These are phyloP conservation scores for Eilema sororculum DNA, from an alignment of 2,888 invertebrate genomes.

Conservation along the genomic window DNA sequence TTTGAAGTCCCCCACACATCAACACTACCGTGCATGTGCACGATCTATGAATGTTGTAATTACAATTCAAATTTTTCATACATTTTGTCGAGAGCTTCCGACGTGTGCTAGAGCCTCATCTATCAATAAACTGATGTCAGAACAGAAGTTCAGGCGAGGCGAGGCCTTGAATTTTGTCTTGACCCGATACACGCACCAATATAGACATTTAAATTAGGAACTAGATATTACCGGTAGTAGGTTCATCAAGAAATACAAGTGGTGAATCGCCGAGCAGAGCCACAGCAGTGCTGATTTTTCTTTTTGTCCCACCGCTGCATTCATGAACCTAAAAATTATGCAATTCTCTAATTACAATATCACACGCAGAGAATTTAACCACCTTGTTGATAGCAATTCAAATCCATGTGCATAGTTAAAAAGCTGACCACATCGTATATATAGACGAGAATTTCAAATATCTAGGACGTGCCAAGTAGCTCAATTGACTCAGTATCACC, in stretches of 20 bases:
- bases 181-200: not conserved
- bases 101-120: too few species aligned
- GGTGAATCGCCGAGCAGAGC: conserved; percentile 90
- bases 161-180: too few species aligned
- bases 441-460: not conserved
- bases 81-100: too few species aligned
- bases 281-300: conserved; percentile 91
- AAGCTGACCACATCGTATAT: not conserved
- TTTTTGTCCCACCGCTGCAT: conserved; percentile 92
- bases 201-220: not conserved
- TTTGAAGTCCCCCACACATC: too few species aligned
- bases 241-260: conserved; percentile 90
- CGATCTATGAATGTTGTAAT: too few species aligned
- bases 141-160: too few species aligned
- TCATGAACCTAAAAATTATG: conserved; percentile 73
- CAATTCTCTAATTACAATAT: not conserved
- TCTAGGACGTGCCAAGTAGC: not conserved
- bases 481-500: not conserved
- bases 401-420: not conserved
- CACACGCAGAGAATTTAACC: not conserved
- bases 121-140: too few species aligned
- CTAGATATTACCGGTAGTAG: conserved; percentile 83
- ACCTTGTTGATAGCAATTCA: not conserved
- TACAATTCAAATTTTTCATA: too few species aligned
- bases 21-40: too few species aligned